Conservation (phyloP, 2,113 vertebrate species). For the Strigops habroptila region DNA sequence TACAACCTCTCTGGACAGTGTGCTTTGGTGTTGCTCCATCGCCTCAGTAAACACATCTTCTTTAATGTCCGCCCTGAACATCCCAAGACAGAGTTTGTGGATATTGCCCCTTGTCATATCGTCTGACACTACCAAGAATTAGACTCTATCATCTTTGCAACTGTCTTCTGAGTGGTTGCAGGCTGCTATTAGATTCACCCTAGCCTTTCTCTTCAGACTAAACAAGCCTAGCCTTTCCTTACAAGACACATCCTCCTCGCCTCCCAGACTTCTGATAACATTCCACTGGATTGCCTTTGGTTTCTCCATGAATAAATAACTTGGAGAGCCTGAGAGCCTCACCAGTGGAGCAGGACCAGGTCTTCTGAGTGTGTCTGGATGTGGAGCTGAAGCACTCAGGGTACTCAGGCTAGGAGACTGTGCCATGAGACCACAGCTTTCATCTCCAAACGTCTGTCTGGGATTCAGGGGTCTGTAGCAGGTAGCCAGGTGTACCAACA, state of each 20-base stretch:
- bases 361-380: neutral
- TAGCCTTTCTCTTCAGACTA: neutral
- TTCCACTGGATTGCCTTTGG: neutral
- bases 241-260: neutral
- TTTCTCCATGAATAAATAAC: neutral
- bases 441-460: neutral
- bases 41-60: neutral
- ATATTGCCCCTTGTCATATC: neutral
- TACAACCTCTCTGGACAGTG: accelerated
- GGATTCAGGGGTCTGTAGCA: neutral
- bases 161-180: neutral
- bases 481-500: neutral
- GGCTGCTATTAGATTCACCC: neutral
- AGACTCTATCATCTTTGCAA: neutral
- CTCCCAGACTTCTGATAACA: neutral
- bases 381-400: neutral
- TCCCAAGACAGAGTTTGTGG: neutral
- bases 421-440: neutral
- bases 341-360: neutral
- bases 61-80: neutral
- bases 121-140: neutral
- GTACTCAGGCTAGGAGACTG: neutral
- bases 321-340: neutral
- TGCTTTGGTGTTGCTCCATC: neutral
- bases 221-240: neutral